Evolutionary conservation across 2,113 vertebrate species (phyloP).

Genomic region (Willisornis vidua): DNA sequence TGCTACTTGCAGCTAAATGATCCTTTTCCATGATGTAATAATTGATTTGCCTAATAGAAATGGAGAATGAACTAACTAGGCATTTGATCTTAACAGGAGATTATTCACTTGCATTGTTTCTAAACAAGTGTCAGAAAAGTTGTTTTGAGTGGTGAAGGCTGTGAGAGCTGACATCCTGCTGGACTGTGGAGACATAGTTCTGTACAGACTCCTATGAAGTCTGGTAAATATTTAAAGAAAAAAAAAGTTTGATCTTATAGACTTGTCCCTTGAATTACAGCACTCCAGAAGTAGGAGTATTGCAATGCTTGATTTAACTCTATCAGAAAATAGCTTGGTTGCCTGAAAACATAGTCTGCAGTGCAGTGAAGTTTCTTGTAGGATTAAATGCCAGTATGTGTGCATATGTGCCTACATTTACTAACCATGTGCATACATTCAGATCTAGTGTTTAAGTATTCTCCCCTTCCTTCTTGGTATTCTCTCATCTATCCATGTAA

Average conservation of each 20-base stretch:
- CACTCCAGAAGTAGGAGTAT: background rate
- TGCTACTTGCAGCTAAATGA: constrained; percentile 22
- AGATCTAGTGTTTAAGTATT: background rate
- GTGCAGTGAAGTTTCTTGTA: constrained; percentile 29
- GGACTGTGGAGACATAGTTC: background rate
- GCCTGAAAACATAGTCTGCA: constrained; percentile 44
- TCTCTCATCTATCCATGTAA: background rate
- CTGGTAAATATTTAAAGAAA: background rate
- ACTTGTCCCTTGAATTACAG: constrained; percentile 16
- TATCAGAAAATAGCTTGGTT: constrained; percentile 30
- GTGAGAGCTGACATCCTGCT: background rate
- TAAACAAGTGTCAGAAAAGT: background rate
- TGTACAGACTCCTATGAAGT: background rate
- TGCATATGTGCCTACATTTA: constrained; percentile 5
- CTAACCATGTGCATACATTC: constrained; percentile 20
- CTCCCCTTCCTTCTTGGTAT: background rate
- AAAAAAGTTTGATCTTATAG: background rate
- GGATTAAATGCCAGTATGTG: constrained; percentile 47
- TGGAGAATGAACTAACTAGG: background rate
- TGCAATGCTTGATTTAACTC: constrained; percentile 31
- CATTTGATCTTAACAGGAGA: background rate
- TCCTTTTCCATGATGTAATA: background rate
- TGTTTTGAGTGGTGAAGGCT: background rate
- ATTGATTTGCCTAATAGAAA: background rate
- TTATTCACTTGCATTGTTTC: background rate